Base-by-base conservation (phyloP, 2,113 vertebrate species). In the Dendropsophus ebraccatus region DNA sequence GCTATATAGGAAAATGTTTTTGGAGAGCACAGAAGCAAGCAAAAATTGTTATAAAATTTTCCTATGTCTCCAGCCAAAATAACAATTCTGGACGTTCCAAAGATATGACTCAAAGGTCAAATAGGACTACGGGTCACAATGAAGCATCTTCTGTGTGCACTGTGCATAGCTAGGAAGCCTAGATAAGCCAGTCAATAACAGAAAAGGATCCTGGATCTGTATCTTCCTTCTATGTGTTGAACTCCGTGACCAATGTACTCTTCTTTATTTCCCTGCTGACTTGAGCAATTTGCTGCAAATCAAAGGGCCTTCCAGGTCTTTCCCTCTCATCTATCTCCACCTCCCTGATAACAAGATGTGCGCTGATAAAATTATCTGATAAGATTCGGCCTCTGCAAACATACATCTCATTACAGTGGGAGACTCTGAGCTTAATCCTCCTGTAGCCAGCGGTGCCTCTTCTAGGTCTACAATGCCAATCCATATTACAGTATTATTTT, bases 101-200 rank as follows among this genome's bases (percentile, higher is more conserved):
- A 41, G 67, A 41, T 70, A 37, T 70, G 32, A 70, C 2, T 0
- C 67, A 70, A 23, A 70, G 35, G 67, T 70, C 67, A 37, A 41
- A 41, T 19, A 19, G 67, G 32, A 32, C 60, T 41, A 41, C 41
- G 8, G 41, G 41, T 65, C 60, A 35, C 16, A 21, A 19, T 37
- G 19, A 14, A 45, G 77, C 58, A 62, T 58, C 58, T 65, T 62
- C 1, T 37, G 41, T 81, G 78, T 62, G 41, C 77, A 58, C 35
- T 25, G 28, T 54, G 56, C 78, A 81, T 65, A 58, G 23, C 35
- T 28, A 23, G 58, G 78, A 65, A 81, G 79, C 67, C 41, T 85
- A 89, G 87, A 49, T 88, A 89, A 89, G 69, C 75, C 74, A 5
- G 85, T 93, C 82, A 91, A 91, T 92, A 91, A 93, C 93, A 90